Percentiles rank a stretch among this genome's conserved stretches.
Conservation (phyloP, 2,888 invertebrate species). For the Deroplatys truncata region DNA sequence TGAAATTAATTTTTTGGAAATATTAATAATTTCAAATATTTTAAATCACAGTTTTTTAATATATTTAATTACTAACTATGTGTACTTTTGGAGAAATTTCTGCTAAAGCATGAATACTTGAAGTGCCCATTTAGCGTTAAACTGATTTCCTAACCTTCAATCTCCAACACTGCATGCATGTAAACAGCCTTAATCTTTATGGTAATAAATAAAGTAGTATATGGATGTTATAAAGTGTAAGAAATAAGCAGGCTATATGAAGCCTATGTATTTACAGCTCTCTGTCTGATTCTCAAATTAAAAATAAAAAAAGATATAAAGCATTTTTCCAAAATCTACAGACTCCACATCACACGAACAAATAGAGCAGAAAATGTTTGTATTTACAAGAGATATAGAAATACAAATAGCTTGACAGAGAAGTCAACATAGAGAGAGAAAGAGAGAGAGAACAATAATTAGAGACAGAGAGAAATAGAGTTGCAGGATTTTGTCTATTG, state of each 20-base stretch:
- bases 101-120: too few relatives aligned
- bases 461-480: background rate
- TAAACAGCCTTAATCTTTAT: background rate
- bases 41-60: too few relatives aligned
- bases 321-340: conserved; percentile 9
- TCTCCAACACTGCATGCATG: background rate
- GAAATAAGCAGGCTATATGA: background rate
- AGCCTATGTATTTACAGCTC: conserved; percentile 3
- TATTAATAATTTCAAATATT: too few relatives aligned
- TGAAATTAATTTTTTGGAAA: too few relatives aligned
- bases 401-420: background rate
- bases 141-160: background rate
- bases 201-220: background rate
- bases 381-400: conserved; percentile 11
- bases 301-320: background rate
- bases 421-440: background rate
- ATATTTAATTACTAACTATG: too few relatives aligned
- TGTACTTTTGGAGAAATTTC: too few relatives aligned
- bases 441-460: too few relatives aligned
- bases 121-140: too few relatives aligned
- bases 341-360: background rate
- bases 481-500: background rate
- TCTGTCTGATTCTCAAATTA: background rate
- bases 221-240: background rate
- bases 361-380: background rate